Evolutionary conservation across 2,797 vertebrate species (phyloP), one percentile per base, ranked within the genome.

Genomic region (Melanotaenia boesemani): DNA sequence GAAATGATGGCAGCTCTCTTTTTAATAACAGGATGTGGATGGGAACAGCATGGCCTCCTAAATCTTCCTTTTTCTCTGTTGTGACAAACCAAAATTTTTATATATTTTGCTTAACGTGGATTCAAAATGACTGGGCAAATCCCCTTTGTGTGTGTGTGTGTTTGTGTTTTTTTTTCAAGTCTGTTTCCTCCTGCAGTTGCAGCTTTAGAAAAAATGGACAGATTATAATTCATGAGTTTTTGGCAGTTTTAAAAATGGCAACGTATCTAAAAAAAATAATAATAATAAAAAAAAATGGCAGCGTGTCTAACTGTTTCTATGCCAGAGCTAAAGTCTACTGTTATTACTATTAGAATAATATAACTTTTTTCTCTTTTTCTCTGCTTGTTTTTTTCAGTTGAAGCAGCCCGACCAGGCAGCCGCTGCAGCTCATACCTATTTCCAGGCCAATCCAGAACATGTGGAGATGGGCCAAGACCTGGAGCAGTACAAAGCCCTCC

Each of bases 361-460:
- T 55, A 34, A 34, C 2, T 50, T 56, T 34, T 56, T 20, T 11
- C 24, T 8, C n/a, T 48, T 12, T 64, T 46, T 39, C 9, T 61
- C 6, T 39, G 6, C 16, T 64, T 34, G 1, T 62, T 36, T 30
- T 62, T 69, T 83, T 24, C 24, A 99, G 98, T 72, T 98, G 72
- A 96, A 98, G 82, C 95, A 96, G 76, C 83, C 96, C 30, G 96
- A 97, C 48, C 95, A 98, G 79, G 98, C 98, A 8, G 95, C 95
- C 1, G 95, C 96, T 0, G 98, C 98, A 1, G 98, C 97, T 64
- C 97, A 99, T 79, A 99, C 98, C 0, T 99, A 98, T 87, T 99
- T 99, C 88, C 94, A 97, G 93, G 98, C 98, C 71, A 99, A 99
- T 85, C 98, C 97, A 0, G 98, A 99, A 85, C 98, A 99, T 72